These are phyloP conservation scores for Drosophila jambulina DNA, from an alignment of 1,140 invertebrate genomes.

Conservation along the genomic window DNA sequence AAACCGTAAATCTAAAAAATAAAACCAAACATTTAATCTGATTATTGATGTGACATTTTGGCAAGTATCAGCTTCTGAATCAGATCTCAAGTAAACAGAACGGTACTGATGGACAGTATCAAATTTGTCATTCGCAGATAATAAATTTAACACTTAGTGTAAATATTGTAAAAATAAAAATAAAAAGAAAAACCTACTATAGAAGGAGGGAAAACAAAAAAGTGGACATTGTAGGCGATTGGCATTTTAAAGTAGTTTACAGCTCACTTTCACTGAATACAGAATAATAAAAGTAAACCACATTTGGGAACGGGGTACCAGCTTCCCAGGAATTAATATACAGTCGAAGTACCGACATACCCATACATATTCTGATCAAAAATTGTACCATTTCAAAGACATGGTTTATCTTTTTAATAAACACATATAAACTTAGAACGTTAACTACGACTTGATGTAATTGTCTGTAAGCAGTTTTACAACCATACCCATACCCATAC, in stretches of 20 bases:
- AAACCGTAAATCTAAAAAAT: conserved; percentile 41
- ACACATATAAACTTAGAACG: conserved; percentile 54
- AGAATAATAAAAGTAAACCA: conserved; percentile 34
- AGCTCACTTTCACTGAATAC: conserved; percentile 46
- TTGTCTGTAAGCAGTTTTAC: conserved; percentile 59
- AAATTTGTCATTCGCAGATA: conserved; percentile 48
- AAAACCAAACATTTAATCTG: conserved; percentile 57
- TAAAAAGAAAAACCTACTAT: conserved; percentile 61
- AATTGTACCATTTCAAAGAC: conserved; percentile 55
- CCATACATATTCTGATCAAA: conserved; percentile 45
- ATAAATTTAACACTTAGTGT: conserved; percentile 70
- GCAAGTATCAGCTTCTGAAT: conserved; percentile 75
- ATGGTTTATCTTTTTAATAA: conserved; percentile 68
- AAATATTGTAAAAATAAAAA: conserved; percentile 80
- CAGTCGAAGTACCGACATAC: conserved; percentile 27
- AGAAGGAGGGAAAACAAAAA: conserved; percentile 19
- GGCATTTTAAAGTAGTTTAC: conserved; percentile 74
- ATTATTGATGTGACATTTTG: conserved; percentile 69
- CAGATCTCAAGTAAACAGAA: conserved; percentile 69
- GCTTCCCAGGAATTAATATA: conserved; percentile 22
- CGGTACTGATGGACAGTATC: conserved; percentile 17
- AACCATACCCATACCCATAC: conserved; percentile 33
- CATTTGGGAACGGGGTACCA: conserved; percentile 24
- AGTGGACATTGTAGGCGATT: conserved; percentile 53
- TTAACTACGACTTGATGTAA: conserved; percentile 60